These are phyloP conservation scores for Drosophila recens DNA, from an alignment of 2,888 invertebrate genomes.

Conservation along the genomic window DNA sequence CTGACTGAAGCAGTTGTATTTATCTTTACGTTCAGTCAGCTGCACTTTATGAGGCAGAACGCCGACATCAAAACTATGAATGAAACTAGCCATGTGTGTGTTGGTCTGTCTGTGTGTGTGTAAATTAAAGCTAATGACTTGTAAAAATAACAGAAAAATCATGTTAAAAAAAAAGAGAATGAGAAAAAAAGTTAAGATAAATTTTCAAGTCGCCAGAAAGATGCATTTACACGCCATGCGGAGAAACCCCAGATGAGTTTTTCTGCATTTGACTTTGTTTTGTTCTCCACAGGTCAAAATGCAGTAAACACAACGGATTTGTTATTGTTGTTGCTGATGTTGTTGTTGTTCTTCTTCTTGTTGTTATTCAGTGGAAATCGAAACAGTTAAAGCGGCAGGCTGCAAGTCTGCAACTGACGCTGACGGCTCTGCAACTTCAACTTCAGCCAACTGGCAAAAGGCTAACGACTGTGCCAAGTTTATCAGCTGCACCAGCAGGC, in stretches of 20 bases:
- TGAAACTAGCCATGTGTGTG: conserved; percentile 58
- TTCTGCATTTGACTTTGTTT: conserved; percentile 40
- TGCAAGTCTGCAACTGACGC: conserved; percentile 54
- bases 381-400: conserved; percentile 67
- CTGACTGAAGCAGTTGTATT: conserved; percentile 14
- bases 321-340: too few relatives aligned
- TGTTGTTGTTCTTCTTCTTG: conserved; percentile 13
- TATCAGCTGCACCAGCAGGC: conserved; percentile 67
- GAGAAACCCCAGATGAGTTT: conserved; percentile 39
- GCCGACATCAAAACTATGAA: conserved; percentile 59
- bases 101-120: conserved; percentile 24
- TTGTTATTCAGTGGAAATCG: conserved; percentile 53
- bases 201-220: conserved; percentile 40
- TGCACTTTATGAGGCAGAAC: conserved; percentile 65
- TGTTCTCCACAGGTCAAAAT: conserved; percentile 63
- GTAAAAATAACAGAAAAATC: conserved; percentile 67
- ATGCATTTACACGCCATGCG: conserved; percentile 45
- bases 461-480: conserved; percentile 58
- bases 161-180: conserved; percentile 24
- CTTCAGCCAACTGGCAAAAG: conserved; percentile 59
- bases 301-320: conserved; percentile 71
- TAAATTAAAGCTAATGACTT: conserved; percentile 82
- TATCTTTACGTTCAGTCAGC: conserved; percentile 35
- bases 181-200: conserved; percentile 32
- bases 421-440: conserved; percentile 58